Conservation (phyloP, 2,797 vertebrate genomes). For the Eulemur coronatus region DNA sequence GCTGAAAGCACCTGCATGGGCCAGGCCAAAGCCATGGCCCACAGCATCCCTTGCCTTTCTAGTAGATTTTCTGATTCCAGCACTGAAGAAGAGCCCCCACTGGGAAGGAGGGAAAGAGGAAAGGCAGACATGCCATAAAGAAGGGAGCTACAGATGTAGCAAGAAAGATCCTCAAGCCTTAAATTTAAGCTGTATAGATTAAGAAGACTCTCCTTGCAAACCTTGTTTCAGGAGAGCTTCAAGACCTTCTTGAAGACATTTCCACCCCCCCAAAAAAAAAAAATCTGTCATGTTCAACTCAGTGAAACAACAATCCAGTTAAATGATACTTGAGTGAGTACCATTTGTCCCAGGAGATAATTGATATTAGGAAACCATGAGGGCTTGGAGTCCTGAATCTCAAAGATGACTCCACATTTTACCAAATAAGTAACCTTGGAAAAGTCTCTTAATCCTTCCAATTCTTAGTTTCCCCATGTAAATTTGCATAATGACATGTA, state of each 20-base stretch:
- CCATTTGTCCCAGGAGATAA: background rate
- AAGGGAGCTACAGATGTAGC: background rate
- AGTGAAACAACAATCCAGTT: background rate
- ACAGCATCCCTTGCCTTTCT: background rate
- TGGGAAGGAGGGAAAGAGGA: background rate
- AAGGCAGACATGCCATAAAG: background rate
- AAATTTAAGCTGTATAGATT: background rate
- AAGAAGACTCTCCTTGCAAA: background rate
- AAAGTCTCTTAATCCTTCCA: background rate
- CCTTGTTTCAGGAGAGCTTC: background rate
- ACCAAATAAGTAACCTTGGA: background rate
- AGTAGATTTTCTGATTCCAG: background rate
- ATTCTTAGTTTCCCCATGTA: background rate
- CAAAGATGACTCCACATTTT: background rate
- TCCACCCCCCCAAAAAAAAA: background rate
- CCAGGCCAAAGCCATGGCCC: background rate
- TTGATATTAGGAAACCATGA: background rate
- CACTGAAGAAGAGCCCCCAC: background rate
- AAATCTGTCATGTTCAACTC: background rate
- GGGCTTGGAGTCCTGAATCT: background rate
- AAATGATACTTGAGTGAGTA: background rate
- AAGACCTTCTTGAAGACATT: background rate
- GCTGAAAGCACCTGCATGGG: background rate
- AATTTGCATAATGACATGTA: background rate
- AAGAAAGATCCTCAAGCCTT: background rate